Conservation (phyloP, 1,140 invertebrate species). For the Gonatopus flavifemur region DNA sequence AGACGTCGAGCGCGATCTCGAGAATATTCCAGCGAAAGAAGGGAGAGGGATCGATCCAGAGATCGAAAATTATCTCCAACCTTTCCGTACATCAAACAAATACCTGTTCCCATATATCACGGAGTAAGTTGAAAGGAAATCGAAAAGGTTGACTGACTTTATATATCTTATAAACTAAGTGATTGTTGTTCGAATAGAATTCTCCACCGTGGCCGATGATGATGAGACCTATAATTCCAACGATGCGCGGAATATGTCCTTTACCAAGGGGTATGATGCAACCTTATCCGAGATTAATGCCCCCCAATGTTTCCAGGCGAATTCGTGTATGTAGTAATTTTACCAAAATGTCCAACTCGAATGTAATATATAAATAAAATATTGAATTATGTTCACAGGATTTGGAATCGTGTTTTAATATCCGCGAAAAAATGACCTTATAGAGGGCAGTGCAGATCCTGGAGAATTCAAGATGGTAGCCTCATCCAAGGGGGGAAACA, state of each 20-base stretch:
- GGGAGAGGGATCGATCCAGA: constrained; percentile 17
- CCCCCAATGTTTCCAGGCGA: too few relatives aligned
- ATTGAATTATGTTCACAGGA: constrained; percentile 13
- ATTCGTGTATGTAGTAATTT: too few relatives aligned
- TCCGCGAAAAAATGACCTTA: constrained; percentile 1
- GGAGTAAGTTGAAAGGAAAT: constrained; percentile 17
- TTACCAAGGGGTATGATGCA: constrained; percentile 18
- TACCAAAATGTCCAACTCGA: neutral
- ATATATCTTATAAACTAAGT: constrained; percentile 1
- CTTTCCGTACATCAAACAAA: constrained; percentile 20
- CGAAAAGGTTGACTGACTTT: neutral
- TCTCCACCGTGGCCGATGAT: constrained; percentile 30
- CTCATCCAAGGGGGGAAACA: too few relatives aligned
- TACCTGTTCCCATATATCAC: constrained; percentile 33
- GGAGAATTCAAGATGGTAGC: too few relatives aligned
- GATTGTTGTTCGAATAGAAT: constrained; percentile 15
- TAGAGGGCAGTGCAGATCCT: too few relatives aligned
- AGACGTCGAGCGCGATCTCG: constrained; percentile 14
- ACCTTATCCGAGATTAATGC: constrained; percentile 25
- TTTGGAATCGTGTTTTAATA: constrained; percentile 22
- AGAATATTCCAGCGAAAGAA: too few relatives aligned
- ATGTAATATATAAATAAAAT: constrained; percentile 1
- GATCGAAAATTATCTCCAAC: constrained; percentile 14
- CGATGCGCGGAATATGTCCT: constrained; percentile 27
- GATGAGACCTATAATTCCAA: constrained; percentile 25